Conservation (phyloP, 1,140 invertebrate genomes). For the Copidosoma floridanum region DNA sequence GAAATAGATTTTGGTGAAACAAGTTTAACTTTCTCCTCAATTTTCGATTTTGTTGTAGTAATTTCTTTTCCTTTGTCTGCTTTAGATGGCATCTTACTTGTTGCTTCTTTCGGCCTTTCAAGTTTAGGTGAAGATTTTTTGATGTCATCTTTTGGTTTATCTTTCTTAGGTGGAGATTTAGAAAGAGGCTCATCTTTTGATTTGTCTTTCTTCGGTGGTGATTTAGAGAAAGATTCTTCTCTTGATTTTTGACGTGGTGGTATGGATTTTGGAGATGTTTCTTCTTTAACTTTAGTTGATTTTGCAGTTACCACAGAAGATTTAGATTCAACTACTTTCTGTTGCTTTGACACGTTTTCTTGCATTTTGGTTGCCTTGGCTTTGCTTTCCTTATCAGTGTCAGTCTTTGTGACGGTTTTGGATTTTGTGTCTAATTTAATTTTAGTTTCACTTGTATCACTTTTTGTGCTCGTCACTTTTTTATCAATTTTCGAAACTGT, state of each 20-base stretch:
- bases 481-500: background rate
- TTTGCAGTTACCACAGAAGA: background rate
- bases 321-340: background rate
- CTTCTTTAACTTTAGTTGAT: background rate
- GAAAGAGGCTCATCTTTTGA: background rate
- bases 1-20: background rate
- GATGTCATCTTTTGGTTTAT: background rate
- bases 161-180: background rate
- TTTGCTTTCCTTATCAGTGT: conserved; percentile 24
- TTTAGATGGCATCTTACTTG: background rate
- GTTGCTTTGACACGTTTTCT: conserved; percentile 14
- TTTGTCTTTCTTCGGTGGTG: conserved; percentile 12
- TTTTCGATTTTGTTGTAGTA: conserved; percentile 12
- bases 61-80: conserved; percentile 8
- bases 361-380: conserved; percentile 24
- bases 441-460: background rate
- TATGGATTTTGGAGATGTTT: background rate
- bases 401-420: conserved; percentile 16
- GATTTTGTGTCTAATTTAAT: conserved; percentile 6
- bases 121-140: background rate
- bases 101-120: too few relatives aligned
- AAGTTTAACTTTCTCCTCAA: conserved; percentile 6
- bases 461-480: background rate
- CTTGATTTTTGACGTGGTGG: conserved; percentile 5
- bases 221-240: conserved; percentile 16